phyloP scores from a whole-genome alignment of 2,113 vertebrate genomes.

The Strix uralensis region DNA sequence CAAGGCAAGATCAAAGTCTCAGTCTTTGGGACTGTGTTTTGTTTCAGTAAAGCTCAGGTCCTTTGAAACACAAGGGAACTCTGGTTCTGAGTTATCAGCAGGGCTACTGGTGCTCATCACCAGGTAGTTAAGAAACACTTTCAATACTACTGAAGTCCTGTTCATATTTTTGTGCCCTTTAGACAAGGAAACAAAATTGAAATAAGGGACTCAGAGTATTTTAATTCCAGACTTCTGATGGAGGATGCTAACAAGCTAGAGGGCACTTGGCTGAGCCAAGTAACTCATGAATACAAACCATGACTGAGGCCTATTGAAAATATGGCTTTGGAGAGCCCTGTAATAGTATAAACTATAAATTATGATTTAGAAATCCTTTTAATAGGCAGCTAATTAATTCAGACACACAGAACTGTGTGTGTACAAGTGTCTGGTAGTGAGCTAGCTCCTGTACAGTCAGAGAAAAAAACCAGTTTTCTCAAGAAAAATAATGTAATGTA shows the following conservation, averaged over 20 bases:
- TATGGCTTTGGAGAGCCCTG: not conserved
- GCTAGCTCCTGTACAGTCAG: not conserved
- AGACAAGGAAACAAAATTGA: not conserved
- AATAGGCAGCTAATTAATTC: not conserved
- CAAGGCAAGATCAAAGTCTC: not conserved
- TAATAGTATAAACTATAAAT: not conserved
- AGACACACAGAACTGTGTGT: not conserved
- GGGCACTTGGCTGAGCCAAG: not conserved
- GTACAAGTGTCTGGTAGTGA: not conserved
- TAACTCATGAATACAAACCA: not conserved
- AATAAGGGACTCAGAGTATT: not conserved
- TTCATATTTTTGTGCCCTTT: not conserved
- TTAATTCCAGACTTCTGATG: not conserved
- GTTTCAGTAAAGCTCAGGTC: not conserved
- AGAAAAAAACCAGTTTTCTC: not conserved
- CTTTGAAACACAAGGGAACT: not conserved
- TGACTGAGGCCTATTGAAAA: not conserved
- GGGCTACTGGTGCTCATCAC: not conserved
- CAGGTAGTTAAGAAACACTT: not conserved
- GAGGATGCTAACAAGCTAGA: not conserved
- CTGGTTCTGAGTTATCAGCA: not conserved
- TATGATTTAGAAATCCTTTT: not conserved
- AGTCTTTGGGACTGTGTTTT: not conserved
- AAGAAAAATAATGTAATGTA: not conserved
- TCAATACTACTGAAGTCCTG: rapidly evolving